Percentiles rank a stretch among this genome's conserved stretches.
Conservation (phyloP, 2,888 invertebrate genomes). For the Neria commutata region DNA sequence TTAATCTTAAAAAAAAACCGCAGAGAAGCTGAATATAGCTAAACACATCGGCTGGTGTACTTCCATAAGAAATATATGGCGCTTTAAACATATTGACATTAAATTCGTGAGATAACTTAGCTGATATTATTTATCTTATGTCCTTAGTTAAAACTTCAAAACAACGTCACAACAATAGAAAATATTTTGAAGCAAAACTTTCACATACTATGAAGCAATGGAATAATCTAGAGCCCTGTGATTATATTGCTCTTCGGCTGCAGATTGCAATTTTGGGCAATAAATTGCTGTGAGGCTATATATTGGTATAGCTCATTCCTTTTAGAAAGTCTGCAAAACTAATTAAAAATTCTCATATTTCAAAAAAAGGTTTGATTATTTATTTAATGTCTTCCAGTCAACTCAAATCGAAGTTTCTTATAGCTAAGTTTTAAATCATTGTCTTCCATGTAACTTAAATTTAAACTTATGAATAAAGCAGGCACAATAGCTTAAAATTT, state of each 20-base stretch:
- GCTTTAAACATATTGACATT: no score
- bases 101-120: no score
- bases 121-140: no score
- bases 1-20: no score
- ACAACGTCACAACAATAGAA: no score
- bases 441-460: conserved; percentile 39
- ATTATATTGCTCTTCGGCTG: no score
- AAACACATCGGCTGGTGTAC: no score
- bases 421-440: conserved; percentile 39
- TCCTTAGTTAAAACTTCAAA: no score
- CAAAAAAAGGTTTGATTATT: conserved; percentile 4
- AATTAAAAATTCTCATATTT: conserved; percentile 10
- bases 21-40: no score
- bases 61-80: no score
- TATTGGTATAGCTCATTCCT: not conserved
- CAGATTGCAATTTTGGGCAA: not conserved
- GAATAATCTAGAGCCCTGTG: no score
- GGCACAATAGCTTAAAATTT: conserved; percentile 28
- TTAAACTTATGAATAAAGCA: conserved; percentile 21
- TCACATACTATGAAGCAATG: not conserved
- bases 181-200: no score
- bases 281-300: not conserved
- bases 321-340: not conserved
- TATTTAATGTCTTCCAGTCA: conserved; percentile 34
- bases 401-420: conserved; percentile 28